Conservation (phyloP, 2,113 vertebrate species). For the Alethe diademata region DNA sequence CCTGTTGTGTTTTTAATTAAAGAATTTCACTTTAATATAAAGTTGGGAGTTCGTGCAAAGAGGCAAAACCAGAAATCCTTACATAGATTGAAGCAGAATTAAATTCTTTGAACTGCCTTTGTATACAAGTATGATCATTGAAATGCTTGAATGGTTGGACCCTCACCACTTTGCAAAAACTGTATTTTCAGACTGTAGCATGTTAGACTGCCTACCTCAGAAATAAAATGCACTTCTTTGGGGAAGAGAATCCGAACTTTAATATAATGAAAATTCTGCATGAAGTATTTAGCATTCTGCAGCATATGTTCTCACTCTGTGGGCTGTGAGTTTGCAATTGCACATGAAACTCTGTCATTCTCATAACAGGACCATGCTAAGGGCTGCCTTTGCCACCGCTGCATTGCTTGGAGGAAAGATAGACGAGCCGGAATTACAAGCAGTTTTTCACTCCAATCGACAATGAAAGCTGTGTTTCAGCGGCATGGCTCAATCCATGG, state of each 20-base stretch:
- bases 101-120: neutral
- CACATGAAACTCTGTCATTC: neutral
- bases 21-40: neutral
- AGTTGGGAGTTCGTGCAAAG: neutral
- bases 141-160: neutral
- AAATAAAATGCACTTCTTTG: neutral
- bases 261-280: neutral
- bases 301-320: neutral
- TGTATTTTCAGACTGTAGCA: neutral
- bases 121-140: neutral
- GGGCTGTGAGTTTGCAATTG: neutral
- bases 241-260: neutral
- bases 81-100: neutral
- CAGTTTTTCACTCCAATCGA: fast-evolving
- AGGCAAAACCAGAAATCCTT: neutral
- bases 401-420: fast-evolving
- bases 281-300: neutral
- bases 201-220: neutral
- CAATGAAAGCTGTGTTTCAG: fast-evolving
- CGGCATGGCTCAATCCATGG: neutral
- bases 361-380: neutral
- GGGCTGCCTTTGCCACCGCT: neutral
- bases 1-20: neutral
- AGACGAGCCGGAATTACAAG: neutral
- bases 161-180: neutral